Evolutionary conservation across 2,888 invertebrate genomes (phyloP).

Genomic region (Patella caerulea): DNA sequence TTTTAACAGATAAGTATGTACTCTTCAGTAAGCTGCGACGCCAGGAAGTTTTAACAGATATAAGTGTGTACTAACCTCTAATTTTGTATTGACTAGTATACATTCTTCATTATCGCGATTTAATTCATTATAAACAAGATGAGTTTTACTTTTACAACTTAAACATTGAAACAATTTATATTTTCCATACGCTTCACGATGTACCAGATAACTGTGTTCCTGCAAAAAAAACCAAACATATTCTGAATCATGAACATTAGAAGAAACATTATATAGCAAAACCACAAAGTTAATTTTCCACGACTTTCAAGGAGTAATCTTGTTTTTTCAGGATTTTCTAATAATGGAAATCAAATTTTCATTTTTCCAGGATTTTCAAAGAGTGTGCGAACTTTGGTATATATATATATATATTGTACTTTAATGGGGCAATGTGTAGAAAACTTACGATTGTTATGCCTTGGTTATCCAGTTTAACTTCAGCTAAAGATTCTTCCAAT

Average conservation of each 20-base stretch:
- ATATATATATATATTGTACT: no score
- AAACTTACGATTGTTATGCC: not conserved
- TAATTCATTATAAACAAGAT: not conserved
- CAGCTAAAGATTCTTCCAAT: not conserved
- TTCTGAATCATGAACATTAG: no score
- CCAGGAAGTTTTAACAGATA: no score
- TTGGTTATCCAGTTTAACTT: constrained; percentile 4
- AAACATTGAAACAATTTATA: constrained; percentile 10
- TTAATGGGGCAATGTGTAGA: not conserved
- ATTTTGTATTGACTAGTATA: not conserved
- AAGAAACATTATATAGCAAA: no score
- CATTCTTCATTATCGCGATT: not conserved
- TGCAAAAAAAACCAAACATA: not conserved
- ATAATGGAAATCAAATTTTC: not conserved
- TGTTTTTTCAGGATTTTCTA: no score
- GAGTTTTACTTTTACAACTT: constrained; percentile 6
- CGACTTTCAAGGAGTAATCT: no score
- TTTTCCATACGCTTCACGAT: constrained; percentile 3
- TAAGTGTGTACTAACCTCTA: not conserved
- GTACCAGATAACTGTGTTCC: constrained; percentile 3
- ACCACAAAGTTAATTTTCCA: no score
- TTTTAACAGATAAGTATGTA: no score
- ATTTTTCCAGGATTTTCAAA: not conserved
- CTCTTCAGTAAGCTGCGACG: no score
- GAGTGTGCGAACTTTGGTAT: not conserved